Evolutionary conservation across 1,140 invertebrate genomes (phyloP), one percentile per base, ranked within the genome.

Genomic region (Neomicropteryx cornuta): DNA sequence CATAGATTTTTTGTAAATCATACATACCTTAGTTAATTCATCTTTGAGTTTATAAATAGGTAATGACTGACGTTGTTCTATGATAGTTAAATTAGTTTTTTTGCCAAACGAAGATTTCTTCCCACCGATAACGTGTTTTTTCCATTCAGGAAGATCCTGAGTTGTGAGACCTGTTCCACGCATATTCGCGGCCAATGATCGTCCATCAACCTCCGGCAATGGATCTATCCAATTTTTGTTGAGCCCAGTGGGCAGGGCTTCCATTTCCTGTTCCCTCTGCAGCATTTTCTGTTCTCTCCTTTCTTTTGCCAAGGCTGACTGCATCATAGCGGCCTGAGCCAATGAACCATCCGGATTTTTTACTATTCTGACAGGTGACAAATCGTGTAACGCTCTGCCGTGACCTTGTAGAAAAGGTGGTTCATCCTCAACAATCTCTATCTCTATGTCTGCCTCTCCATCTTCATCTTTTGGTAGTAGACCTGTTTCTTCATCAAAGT

Each of bases 241-340:
- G 0, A 87, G 58, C 11, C 81, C 83, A 2, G 84, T 79, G 1
- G 88, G 87, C 22, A 84, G 63, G 1, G 85, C 80, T 53, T 91
- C 87, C 64, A 89, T 84, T 64, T 96, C 90, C 49, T 90, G 85
- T 56, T 97, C 91, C 13, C 88, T 65, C 50, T 89, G 86, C 4
- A 88, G 55, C 87, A 93, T 92, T 68, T 94, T 94, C 52, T 83
- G 78, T 59, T 97, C 93, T 33, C 96, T 66, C 32, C 97, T 68
- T 60, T 99, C 96, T 59, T 99, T 99, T 0, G 96, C 87, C 5
- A 99, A 58, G 1, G 96, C 96, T 32, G 86, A 91, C 60, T 99
- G 96, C 95, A 99, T 99, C 90, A 99, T 97, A 1, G 97, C 97
- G 1, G 97, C 92, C 55, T 89, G 97, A 1, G 95, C 95, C 13